Base-by-base conservation (phyloP, 2,113 vertebrate genomes). In the Neoarius graeffei region DNA sequence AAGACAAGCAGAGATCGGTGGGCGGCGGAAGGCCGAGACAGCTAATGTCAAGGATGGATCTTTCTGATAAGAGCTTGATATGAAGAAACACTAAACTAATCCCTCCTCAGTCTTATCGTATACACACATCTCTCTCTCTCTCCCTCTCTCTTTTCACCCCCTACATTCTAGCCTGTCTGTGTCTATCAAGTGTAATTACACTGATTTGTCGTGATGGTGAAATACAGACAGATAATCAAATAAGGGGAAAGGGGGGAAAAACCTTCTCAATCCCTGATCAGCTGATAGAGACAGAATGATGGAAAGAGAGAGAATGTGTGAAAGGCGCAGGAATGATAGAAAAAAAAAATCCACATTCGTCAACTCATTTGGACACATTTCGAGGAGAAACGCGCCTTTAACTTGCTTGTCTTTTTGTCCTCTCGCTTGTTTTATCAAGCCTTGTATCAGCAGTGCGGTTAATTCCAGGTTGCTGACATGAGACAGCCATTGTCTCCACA, bases 151-250 rank as follows among this genome's bases (percentile, higher is more conserved):
- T 35, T 50, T 80, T 84, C 30, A 42, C 91, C 91, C 93, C 90
- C 89, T 85, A 91, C 84, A 90, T 93, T 90, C 90, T 91, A 94
- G 92, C 91, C 76, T 87, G 69, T 88, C 86, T 88, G 82, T 87
- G 87, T 90, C 87, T 86, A 87, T 86, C 73, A 87, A 87, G 93
- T 92, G 93, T 96, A 97, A 97, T 95, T 97, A 95, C 94, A 95
- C 94, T 95, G 95, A 98, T 97, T 96, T 96, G 94, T 95, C 94
- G 93, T 95, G 95, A 95, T 94, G 93, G 42, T 97, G 95, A 96
- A 95, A 93, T 94, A 94, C 82, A 94, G 91, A 92, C 91, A 95
- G 95, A 95, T 94, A 96, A 95, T 89, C 92, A 94, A 95, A 87
- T 56, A 42, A 42, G 42, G 42, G 42, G 42, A 42, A 42, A 42